phyloP scores from a whole-genome alignment of 1,140 invertebrate genomes.

The Lucilia cuprina region DNA sequence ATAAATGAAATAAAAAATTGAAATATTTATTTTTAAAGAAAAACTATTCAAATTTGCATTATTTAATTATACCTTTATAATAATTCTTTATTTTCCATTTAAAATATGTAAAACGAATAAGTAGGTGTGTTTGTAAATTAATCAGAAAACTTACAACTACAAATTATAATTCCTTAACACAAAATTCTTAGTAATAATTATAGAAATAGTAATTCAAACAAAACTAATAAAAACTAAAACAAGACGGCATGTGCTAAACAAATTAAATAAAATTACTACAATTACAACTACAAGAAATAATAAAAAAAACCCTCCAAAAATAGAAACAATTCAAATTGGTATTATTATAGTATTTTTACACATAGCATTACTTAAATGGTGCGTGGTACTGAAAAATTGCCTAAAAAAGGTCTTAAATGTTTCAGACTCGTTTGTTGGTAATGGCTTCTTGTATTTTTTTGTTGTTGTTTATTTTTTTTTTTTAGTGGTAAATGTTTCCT shows the following conservation, averaged over 20 bases:
- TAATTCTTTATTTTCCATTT: too few relatives aligned
- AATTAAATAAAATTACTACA: constrained; percentile 10
- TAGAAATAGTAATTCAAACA: background rate
- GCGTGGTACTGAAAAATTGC: background rate
- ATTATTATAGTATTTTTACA: background rate
- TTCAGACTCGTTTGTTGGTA: background rate
- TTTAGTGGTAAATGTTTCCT: constrained; percentile 21
- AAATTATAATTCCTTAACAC: background rate
- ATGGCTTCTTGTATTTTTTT: too few relatives aligned
- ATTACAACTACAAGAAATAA: background rate
- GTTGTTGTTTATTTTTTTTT: background rate
- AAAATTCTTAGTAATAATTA: too few relatives aligned
- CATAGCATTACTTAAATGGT: background rate
- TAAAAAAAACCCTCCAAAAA: background rate
- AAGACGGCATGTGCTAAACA: constrained; percentile 30
- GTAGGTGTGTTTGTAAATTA: background rate
- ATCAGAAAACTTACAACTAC: background rate
- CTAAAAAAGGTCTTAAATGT: background rate
- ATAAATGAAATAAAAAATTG: too few relatives aligned
- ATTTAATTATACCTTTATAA: too few relatives aligned
- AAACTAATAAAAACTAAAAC: background rate
- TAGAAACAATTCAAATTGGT: background rate
- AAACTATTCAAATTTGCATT: too few relatives aligned
- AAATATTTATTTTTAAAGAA: too few relatives aligned
- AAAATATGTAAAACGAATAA: too few relatives aligned